Evolutionary conservation across 2,113 vertebrate species (phyloP).

Genomic region (Rhodinocichla rosea): DNA sequence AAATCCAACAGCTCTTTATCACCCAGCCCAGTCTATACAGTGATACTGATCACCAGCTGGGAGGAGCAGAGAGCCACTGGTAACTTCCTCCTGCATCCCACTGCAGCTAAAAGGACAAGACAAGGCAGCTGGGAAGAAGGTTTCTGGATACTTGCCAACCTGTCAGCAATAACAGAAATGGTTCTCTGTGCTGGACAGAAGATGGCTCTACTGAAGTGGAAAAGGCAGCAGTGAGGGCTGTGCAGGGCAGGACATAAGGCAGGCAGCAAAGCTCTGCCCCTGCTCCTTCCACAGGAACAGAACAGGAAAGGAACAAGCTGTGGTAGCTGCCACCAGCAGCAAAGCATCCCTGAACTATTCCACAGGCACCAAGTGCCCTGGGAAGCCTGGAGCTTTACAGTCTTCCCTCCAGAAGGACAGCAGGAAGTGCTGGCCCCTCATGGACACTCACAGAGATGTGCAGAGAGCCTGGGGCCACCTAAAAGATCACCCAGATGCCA

Average conservation of each 20-base stretch:
- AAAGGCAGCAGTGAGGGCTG: fast-evolving
- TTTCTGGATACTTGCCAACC: background rate
- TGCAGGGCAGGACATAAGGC: background rate
- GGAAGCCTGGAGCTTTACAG: background rate
- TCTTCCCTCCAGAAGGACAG: background rate
- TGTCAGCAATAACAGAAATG: background rate
- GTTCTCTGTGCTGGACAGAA: background rate
- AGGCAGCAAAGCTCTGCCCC: background rate
- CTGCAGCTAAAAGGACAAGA: background rate
- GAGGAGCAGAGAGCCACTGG: background rate
- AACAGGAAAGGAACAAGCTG: background rate
- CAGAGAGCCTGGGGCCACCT: background rate
- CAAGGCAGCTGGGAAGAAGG: background rate
- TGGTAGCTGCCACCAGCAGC: background rate
- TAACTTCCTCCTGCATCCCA: background rate
- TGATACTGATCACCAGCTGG: background rate
- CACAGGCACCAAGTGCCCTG: background rate
- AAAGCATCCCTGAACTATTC: background rate
- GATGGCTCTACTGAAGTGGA: background rate
- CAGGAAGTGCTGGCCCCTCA: fast-evolving
- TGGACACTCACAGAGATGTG: fast-evolving
- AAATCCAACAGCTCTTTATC: background rate
- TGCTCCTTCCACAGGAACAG: background rate
- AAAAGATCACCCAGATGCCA: background rate
- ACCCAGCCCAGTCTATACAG: background rate